Evolutionary conservation across 1,140 invertebrate species (phyloP), one percentile per base, ranked within the genome.

Genomic region (Philopotamus ludificatus): DNA sequence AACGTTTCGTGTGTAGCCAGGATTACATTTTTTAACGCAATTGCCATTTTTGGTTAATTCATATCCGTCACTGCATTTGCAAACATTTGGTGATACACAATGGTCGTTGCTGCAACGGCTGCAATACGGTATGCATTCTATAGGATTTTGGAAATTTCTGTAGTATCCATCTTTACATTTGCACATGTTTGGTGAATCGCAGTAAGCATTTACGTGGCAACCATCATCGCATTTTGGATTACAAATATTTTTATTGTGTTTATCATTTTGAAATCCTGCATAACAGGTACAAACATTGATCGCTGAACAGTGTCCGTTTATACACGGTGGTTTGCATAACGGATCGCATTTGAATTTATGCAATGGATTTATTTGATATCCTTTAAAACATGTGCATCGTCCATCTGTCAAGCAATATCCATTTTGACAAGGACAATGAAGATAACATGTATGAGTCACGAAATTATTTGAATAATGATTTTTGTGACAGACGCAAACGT

Each of bases 1-100:
- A 10, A 41, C 44, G 20, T 83, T 79, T 23, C 81, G 58, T 0
- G 64, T 71, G 73, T 81, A 87, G 3, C 86, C 85, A 2, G 75
- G 72, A 50, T 76, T 77, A 70, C 86, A 87, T 1, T 73, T 77
- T 63, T 69, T 73, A 20, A n/a, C n/a, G n/a, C n/a, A n/a, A n/a
- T n/a, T n/a, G n/a, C n/a, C n/a, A n/a, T n/a, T n/a, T n/a, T n/a
- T n/a, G n/a, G n/a, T n/a, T n/a, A n/a, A n/a, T n/a, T n/a, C n/a
- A n/a, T n/a, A n/a, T n/a, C 73, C 70, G 20, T 49, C 12, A 47
- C 71, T 21, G 47, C 80, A 82, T 1, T 15, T 53, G 41, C 82
- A 85, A 7, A 67, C 70, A 58, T 80, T 74, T 21, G 82, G 81
- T 1, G 65, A 73, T 1, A 75, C 72, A 66, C 85, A 86, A 4